A percentile compares a stretch with the other conserved stretches of the same genome.
Evolutionary conservation across 2,888 invertebrate species (phyloP).

Genomic region (Apomyelois bistriatella): DNA sequence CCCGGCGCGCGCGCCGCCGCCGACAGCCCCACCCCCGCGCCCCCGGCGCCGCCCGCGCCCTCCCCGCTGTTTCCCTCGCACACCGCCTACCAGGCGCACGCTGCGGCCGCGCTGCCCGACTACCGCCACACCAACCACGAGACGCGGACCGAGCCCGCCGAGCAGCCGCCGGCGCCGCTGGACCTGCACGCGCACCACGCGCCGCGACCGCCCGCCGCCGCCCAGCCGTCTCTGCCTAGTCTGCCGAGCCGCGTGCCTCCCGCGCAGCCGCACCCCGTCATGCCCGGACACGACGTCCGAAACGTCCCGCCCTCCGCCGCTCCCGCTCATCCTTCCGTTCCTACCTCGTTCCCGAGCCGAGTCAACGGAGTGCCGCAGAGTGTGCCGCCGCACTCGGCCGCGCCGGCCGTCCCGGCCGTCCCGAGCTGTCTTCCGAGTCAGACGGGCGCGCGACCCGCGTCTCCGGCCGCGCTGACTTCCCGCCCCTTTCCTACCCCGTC

Average conservation of each 20-base stretch:
- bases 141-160: conserved; percentile 68
- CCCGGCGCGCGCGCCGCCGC: conserved; percentile 71
- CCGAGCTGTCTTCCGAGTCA: conserved; percentile 70
- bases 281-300: conserved; percentile 59
- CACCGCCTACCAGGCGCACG: conserved; percentile 73
- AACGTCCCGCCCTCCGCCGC: conserved; percentile 39
- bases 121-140: conserved; percentile 78
- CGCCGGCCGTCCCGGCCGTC: conserved; percentile 53
- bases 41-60: conserved; percentile 66
- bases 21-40: conserved; percentile 70
- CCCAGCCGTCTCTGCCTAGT: conserved; percentile 45
- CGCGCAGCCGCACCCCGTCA: conserved; percentile 53
- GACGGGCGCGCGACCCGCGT: conserved; percentile 55
- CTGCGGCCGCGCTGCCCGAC: conserved; percentile 68
- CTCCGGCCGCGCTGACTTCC: conserved; percentile 57
- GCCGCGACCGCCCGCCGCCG: conserved; percentile 39
- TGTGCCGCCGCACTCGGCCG: conserved; percentile 50
- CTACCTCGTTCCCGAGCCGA: conserved; percentile 64
- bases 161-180: conserved; percentile 54
- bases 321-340: conserved; percentile 52
- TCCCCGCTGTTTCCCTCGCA: conserved; percentile 68
- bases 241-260: conserved; percentile 53
- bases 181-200: conserved; percentile 63
- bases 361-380: conserved; percentile 50
- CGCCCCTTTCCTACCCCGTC: conserved; percentile 64